Conservation (phyloP, 2,113 vertebrate genomes). For the Danionella cerebrum region DNA sequence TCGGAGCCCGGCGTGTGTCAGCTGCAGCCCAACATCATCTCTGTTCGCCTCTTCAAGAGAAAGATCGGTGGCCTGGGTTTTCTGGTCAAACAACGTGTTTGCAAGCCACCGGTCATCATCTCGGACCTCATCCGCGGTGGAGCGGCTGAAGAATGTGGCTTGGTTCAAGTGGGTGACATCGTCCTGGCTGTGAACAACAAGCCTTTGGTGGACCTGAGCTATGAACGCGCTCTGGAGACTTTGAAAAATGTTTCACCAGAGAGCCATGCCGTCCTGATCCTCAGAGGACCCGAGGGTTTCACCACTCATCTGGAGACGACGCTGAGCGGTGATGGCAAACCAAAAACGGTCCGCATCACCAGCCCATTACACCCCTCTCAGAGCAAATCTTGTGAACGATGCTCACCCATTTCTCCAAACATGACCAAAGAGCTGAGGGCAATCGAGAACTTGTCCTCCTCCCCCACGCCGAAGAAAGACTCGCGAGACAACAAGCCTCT, state of each 20-base stretch:
- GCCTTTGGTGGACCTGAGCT: conserved; percentile 86
- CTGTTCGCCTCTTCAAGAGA: conserved; percentile 90
- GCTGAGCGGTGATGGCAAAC: conserved; percentile 79
- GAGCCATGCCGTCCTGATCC: conserved; percentile 89
- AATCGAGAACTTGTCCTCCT: conserved; percentile 66
- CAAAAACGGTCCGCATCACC: conserved; percentile 85
- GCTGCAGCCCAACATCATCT: conserved; percentile 96
- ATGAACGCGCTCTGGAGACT: conserved; percentile 82
- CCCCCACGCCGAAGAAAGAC: conserved; percentile 50
- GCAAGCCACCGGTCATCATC: conserved; percentile 88
- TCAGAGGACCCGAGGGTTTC: conserved; percentile 91
- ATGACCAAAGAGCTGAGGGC: conserved; percentile 67
- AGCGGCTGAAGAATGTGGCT: conserved; percentile 88
- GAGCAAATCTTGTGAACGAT: conserved; percentile 62
- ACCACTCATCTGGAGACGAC: conserved; percentile 96
- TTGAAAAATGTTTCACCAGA: conserved; percentile 83
- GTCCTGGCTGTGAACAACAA: conserved; percentile 89
- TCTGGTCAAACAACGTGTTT: conserved; percentile 89
- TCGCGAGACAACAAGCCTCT: conserved; percentile 42
- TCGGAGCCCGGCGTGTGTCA: conserved; percentile 83
- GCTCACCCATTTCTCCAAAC: conserved; percentile 54
- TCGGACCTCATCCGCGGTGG: conserved; percentile 91
- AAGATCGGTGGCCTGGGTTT: conserved; percentile 92
- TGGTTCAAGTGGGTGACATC: conserved; percentile 94
- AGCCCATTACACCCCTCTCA: conserved; percentile 66